Evolutionary conservation across 2,888 invertebrate genomes (phyloP), one percentile per base, ranked within the genome.

Genomic region (Deilephila porcellus): DNA sequence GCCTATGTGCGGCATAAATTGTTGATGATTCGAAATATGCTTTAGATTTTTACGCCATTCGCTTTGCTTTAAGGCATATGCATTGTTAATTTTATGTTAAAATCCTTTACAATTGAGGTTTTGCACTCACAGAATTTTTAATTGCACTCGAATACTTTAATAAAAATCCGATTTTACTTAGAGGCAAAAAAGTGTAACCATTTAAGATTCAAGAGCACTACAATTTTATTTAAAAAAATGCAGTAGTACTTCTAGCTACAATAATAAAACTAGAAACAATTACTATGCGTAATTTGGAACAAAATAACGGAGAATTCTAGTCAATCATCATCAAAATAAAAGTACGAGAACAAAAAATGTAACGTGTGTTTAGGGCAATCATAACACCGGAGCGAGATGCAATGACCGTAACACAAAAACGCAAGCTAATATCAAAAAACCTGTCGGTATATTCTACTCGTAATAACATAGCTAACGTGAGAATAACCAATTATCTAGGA

Each of bases 401-500:
- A 67, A 52, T 52, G 45, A 67, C 45, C 8, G 45, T 20, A 34
- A 45, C 20, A 64, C 45, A 45, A 64, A 52, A 29, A 25, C 29
- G 20, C 25, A 20, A 45, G 45, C 25, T 67, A 45, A 67, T 20
- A 45, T 17, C n/a, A 20, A 60, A 19, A 19, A 34, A 2, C 1
- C 14, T 25, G 17, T 67, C 56, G 37, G 37, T 72, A 59, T n/a
- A 37, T 59, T 29, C 56, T n/a, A n/a, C n/a, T n/a, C n/a, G n/a
- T n/a, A 72, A 45, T 67, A 72, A 59, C 53, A 59, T 34, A n/a
- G 11, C 25, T 64, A 59, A 75, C 74, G 74, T 79, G 76, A 77
- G 75, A 71, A 73, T 72, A 71, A 70, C 62, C 75, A 73, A 77
- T 76, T 67, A 75, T 52, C 20, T n/a, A 83, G 76, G 78, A 79